phyloP scores from a whole-genome alignment of 2,113 vertebrate species.

The Lota lota region DNA sequence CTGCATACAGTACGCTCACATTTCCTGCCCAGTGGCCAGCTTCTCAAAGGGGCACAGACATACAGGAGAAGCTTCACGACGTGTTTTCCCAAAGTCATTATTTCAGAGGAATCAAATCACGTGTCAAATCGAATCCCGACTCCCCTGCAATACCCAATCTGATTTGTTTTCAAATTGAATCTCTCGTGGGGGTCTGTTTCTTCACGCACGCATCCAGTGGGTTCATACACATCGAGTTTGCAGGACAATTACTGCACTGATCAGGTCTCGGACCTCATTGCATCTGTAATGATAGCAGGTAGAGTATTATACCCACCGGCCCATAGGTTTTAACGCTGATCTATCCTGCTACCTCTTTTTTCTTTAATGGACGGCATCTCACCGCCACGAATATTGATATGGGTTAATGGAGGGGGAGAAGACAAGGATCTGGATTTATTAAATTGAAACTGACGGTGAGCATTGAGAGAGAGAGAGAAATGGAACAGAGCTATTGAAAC shows the following conservation, averaged over 20 bases:
- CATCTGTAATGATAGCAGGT: not conserved
- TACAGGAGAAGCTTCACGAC: conserved; percentile 43
- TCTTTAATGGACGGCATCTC: too few species aligned
- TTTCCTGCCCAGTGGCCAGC: conserved; percentile 39
- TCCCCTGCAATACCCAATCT: conserved; percentile 47
- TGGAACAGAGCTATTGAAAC: not conserved
- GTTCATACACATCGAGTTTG: conserved; percentile 44
- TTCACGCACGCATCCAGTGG: conserved; percentile 53
- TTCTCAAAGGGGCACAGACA: conserved; percentile 28
- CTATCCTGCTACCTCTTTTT: conserved; percentile 8
- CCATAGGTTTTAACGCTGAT: conserved; percentile 21
- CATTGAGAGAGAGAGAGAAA: not conserved
- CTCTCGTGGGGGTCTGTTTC: conserved; percentile 57
- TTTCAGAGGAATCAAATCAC: conserved; percentile 50
- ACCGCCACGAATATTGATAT: not conserved
- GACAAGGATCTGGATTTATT: too few species aligned
- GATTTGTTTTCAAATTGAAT: conserved; percentile 62
- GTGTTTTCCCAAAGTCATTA: conserved; percentile 56
- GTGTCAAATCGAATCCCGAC: conserved; percentile 49
- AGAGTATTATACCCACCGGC: not conserved
- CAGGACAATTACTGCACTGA: not conserved
- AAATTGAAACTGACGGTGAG: too few species aligned
- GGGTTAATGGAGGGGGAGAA: not conserved
- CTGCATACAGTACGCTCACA: conserved; percentile 8
- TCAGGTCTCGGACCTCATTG: conserved; percentile 24